Base-by-base conservation (phyloP, 1,140 invertebrate genomes). In the Caerostris extrusa region DNA sequence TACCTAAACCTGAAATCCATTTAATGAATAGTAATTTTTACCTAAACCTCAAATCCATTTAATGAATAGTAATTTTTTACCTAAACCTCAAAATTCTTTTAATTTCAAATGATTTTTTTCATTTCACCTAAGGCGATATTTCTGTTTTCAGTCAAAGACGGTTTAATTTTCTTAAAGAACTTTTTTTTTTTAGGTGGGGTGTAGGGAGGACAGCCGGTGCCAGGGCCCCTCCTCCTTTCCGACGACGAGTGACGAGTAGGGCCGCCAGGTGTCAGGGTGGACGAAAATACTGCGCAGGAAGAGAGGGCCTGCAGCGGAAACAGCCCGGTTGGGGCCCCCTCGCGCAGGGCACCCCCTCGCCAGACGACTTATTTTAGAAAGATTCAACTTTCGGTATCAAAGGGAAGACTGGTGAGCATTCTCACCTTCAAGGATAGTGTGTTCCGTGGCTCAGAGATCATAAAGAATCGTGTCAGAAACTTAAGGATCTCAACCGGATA, bases 271-370 rank as follows among this genome's bases (percentile, higher is more conserved):
- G 89, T 90, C 89, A 34, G 55, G 69, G 69, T 77, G 71, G 50
- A 90, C 89, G 67, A 90, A 90, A 90, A 90, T 90, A 90, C 71
- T 50, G 10, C 89, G 89, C 89, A 90, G 89, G 89, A 90, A 77
- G 56, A 67, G 61, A 55, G 71, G 55, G 56, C 34, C 50, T 17
- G n/a, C 58, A 89, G 64, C 87, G 87, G 87, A 89, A 89, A 89
- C 50, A 67, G 87, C 61, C 87, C 34, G 56, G 81, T 2, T 17
- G 61, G 61, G 89, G 55, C 55, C 89, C 67, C 7, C 17, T 19
- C 60, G 61, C 19, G 61, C 7, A n/a, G 69, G 83, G 83, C 56
- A 53, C 34, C 81, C 3, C 83, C 83, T 17, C 12, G 71, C 14
- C 71, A 53, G 71, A 77, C 71, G 34, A 77, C 71, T 77, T 77